Conservation (phyloP, 2,113 vertebrate genomes). For the Podarcis cretensis region DNA sequence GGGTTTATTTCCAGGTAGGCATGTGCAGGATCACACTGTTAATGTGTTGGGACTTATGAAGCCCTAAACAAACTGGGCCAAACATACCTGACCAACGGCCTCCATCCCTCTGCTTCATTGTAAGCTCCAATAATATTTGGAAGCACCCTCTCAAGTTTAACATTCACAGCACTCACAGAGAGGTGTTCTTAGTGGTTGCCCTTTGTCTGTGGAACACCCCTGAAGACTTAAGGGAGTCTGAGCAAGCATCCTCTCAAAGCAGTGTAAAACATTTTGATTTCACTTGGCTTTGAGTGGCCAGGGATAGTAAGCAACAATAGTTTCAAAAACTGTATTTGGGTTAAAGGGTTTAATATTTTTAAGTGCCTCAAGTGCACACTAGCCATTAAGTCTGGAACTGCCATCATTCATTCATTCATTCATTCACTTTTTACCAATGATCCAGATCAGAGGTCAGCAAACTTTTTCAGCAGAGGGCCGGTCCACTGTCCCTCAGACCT, state of each 20-base stretch:
- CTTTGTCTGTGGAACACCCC: background rate
- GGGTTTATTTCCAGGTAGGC: background rate
- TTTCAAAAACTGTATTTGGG: background rate
- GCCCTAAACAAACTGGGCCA: background rate
- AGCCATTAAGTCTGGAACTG: background rate
- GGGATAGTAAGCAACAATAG: background rate
- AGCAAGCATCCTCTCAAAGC: background rate
- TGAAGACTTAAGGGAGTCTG: background rate
- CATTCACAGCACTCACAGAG: background rate
- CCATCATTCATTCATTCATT: conserved; percentile 1
- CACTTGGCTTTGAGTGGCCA: background rate
- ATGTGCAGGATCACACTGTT: background rate
- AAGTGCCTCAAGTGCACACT: background rate
- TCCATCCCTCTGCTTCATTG: background rate
- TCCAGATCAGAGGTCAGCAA: background rate
- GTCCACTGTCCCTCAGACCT: too few relatives aligned
- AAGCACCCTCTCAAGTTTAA: background rate
- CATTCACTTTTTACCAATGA: background rate
- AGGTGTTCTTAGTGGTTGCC: background rate
- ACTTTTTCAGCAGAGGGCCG: too few relatives aligned
- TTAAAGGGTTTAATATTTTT: background rate
- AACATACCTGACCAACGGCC: background rate
- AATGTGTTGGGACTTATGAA: background rate
- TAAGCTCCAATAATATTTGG: background rate
- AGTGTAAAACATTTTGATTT: background rate